These are phyloP conservation scores for Magallana nippona DNA, from an alignment of 2,888 invertebrate genomes.

Conservation along the genomic window DNA sequence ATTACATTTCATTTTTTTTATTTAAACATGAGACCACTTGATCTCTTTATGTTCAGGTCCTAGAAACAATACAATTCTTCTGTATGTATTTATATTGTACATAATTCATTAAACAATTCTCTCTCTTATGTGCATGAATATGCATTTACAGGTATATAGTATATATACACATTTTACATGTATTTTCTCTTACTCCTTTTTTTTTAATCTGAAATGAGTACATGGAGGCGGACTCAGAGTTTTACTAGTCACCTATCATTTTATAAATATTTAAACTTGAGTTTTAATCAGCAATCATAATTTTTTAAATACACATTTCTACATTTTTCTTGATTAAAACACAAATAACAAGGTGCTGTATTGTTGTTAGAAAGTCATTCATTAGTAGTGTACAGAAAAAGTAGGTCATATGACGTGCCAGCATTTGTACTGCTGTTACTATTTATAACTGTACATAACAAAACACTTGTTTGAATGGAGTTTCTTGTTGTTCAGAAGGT, in stretches of 20 bases:
- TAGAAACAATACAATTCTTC: background rate
- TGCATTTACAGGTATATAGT: too few species aligned
- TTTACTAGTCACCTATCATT: too few species aligned
- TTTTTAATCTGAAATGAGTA: too few species aligned
- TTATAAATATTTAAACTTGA: too few species aligned
- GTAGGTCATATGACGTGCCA: background rate
- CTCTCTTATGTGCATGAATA: too few species aligned
- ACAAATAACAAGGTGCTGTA: conserved; percentile 1
- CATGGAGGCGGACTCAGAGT: too few species aligned
- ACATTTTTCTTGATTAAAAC: background rate
- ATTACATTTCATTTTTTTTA: background rate
- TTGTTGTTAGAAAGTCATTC: background rate
- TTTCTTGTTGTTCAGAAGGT: conserved; percentile 30
- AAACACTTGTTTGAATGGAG: conserved; percentile 25
- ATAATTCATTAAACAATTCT: too few species aligned
- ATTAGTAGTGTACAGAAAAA: background rate
- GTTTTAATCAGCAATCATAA: too few species aligned
- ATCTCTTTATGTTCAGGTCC: background rate
- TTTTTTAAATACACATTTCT: too few species aligned
- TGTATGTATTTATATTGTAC: conserved; percentile 1
- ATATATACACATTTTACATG: too few species aligned
- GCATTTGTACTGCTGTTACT: conserved; percentile 15
- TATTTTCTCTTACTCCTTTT: too few species aligned
- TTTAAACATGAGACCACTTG: background rate
- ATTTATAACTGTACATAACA: conserved; percentile 18